Conservation (phyloP, 2,113 vertebrate species). For the Sceloporus tristichus region DNA sequence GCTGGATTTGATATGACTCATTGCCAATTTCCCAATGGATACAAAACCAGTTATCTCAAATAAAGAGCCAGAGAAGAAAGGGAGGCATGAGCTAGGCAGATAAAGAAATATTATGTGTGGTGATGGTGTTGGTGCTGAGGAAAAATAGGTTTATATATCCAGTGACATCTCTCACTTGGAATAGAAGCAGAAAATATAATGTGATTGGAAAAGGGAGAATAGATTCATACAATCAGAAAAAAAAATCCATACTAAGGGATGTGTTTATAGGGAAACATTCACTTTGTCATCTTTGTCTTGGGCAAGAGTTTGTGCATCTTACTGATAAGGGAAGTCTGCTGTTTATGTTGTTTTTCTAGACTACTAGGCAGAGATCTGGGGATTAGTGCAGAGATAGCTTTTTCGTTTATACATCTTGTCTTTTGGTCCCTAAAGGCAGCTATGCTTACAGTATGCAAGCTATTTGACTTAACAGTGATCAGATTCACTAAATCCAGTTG, state of each 20-base stretch:
- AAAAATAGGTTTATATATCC: neutral
- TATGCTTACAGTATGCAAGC: neutral
- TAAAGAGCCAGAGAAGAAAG: neutral
- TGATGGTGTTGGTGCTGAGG: neutral
- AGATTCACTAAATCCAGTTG: neutral
- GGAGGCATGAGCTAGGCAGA: neutral
- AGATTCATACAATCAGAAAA: no score
- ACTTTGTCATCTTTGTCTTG: no score
- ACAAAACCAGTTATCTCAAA: neutral
- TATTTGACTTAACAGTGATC: neutral
- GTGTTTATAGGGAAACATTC: no score
- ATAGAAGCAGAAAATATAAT: neutral
- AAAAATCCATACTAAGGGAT: no score
- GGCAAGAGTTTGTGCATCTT: no score
- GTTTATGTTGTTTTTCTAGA: no score
- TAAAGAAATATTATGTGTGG: neutral
- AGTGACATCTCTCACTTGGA: neutral
- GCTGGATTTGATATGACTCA: neutral
- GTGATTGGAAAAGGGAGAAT: neutral
- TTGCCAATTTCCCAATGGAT: neutral
- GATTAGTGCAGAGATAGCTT: no score
- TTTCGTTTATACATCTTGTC: no score
- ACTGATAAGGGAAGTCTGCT: no score
- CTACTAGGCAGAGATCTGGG: no score
- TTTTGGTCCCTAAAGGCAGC: no score